Base-by-base conservation (phyloP, 2,888 invertebrate species). In the Macaria liturata region DNA sequence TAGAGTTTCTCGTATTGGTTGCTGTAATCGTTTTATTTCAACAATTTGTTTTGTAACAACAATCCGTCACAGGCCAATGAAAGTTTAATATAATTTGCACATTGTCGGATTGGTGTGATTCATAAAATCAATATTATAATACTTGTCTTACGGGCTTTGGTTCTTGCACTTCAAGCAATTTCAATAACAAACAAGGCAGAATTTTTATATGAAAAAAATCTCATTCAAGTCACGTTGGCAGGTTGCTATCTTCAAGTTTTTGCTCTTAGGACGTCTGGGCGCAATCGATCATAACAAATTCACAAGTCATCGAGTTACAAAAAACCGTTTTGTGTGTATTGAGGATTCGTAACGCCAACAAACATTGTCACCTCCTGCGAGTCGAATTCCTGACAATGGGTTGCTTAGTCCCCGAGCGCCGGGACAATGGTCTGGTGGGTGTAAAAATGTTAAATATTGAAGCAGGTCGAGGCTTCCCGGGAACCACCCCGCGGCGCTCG, bases 271-370 rank as follows among this genome's bases (percentile, higher is more conserved):
- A 67, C 61, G 71, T 69, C 69, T 81, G 76, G 81, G 76, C 76
- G 54, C 81, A 72, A 91, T 91, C 91, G 78, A 91, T 91, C 91
- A 90, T 76, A 83, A 85, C 86, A 90, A 91, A 90, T 91, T 91
- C 91, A 91, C 91, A 85, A 91, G 91, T 91, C 91, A 91, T 91
- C 91, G 87, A 72, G 76, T 86, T 75, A 86, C 83, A 87, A 89
- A 88, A 88, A 88, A 84, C 9, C 69, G 64, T 76, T 87, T 88
- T 89, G 89, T 90, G 75, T 80, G 78, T 74, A 72, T 85, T 78
- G 81, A 83, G 74, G 77, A 85, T 82, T 81, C 82, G 84, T 85
- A 83, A 88, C 75, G 82, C 80, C 80, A 84, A 86, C 86, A 86
- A 88, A 89, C 86, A 91, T 89, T 91, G 91, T 91, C 91, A 88